These are phyloP conservation scores for Anadara kagoshimensis DNA, from an alignment of 1,140 invertebrate species.

Conservation along the genomic window DNA sequence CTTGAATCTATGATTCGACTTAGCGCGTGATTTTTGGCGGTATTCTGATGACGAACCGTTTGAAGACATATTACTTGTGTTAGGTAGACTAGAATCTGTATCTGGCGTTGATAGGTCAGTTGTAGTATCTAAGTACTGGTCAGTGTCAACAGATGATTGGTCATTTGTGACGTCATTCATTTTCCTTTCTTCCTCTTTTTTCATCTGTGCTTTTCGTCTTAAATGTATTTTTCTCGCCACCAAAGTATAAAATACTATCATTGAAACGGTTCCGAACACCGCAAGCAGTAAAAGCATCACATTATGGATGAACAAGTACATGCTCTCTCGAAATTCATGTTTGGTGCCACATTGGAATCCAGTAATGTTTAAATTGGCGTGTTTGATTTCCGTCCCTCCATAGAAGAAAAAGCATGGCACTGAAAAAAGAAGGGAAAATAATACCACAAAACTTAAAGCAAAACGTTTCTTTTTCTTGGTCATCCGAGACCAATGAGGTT, in stretches of 20 bases:
- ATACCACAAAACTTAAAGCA: not conserved
- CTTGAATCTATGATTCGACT: too few relatives aligned
- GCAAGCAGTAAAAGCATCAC: not conserved
- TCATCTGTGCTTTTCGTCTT: not conserved
- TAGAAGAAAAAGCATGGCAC: slow-evolving; percentile 22
- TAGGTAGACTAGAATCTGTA: not conserved
- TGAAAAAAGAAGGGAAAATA: not conserved
- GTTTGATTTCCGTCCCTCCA: slow-evolving; percentile 7
- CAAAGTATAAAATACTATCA: slow-evolving; percentile 15
- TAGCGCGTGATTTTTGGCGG: not conserved
- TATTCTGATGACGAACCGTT: not conserved
- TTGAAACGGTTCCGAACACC: slow-evolving; percentile 3
- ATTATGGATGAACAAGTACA: not conserved
- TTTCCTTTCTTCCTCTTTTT: not conserved
- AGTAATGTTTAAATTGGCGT: not conserved
- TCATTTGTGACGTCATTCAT: not conserved
- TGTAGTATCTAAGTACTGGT: too few relatives aligned
- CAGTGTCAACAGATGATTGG: too few relatives aligned
- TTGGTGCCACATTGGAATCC: not conserved
- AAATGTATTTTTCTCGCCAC: not conserved
- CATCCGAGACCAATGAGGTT: slow-evolving; percentile 20
- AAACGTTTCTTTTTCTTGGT: slow-evolving; percentile 9
- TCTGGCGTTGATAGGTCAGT: not conserved
- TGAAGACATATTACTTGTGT: not conserved
- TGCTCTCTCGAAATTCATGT: not conserved